Conservation (phyloP, 2,113 vertebrate genomes). For the Syrrhaptes paradoxus region DNA sequence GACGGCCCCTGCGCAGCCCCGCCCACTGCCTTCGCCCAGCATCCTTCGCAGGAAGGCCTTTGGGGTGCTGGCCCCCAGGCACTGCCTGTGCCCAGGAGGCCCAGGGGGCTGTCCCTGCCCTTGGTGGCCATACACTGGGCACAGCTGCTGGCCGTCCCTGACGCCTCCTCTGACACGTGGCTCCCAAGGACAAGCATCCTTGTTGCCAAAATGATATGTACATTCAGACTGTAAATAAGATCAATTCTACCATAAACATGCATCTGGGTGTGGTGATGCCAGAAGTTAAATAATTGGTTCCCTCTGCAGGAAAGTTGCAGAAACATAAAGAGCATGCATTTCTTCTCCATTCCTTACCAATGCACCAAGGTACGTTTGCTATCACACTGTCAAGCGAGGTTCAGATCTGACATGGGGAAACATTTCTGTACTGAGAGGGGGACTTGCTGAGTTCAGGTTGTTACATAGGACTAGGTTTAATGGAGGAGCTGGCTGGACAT, state of each 20-base stretch:
- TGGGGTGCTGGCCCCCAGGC: too few relatives aligned
- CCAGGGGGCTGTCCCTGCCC: too few relatives aligned
- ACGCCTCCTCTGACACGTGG: too few relatives aligned
- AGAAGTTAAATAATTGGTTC: background rate
- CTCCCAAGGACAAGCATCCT: too few relatives aligned
- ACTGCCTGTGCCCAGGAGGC: too few relatives aligned
- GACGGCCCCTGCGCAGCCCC: too few relatives aligned
- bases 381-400: background rate
- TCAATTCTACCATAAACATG: background rate
- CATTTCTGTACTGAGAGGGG: background rate
- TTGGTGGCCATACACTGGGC: too few relatives aligned
- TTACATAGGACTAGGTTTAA: background rate
- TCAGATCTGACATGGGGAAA: background rate
- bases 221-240: background rate
- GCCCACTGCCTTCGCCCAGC: too few relatives aligned
- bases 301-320: background rate
- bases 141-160: too few relatives aligned
- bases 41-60: too few relatives aligned
- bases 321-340: background rate
- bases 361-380: background rate
- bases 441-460: background rate
- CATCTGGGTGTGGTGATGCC: background rate
- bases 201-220: background rate
- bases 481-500: background rate
- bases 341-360: background rate